A percentile compares a stretch with the other conserved stretches of the same genome.
These are phyloP conservation scores for Scolopax rusticola DNA, from an alignment of 2,797 vertebrate genomes.

Conservation along the genomic window DNA sequence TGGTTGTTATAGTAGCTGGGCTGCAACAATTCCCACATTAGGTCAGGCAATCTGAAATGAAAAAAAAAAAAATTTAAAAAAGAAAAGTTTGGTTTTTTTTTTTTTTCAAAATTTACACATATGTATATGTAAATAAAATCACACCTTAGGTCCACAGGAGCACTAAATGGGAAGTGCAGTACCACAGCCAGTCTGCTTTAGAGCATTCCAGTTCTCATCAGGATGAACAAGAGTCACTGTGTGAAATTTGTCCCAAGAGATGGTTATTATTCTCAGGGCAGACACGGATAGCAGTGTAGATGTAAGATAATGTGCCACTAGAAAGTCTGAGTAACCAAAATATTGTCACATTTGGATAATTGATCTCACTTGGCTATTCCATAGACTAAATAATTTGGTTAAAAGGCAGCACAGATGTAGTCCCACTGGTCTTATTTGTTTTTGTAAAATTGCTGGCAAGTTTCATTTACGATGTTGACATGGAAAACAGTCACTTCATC, in stretches of 20 bases:
- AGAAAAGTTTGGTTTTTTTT: background rate
- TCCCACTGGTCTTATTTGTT: constrained; percentile 39
- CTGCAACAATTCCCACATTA: background rate
- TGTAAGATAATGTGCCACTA: background rate
- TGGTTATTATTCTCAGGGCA: background rate
- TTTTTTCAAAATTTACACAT: background rate
- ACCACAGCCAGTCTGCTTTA: background rate
- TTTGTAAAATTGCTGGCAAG: constrained; percentile 51
- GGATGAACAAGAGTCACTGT: background rate
- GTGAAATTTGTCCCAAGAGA: background rate
- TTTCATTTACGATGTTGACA: constrained; percentile 52
- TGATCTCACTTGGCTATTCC: constrained; percentile 33
- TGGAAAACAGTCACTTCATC: constrained; percentile 57
- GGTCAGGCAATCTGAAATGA: background rate
- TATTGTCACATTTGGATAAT: constrained; percentile 15
- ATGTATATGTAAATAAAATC: background rate
- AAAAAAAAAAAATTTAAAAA: background rate
- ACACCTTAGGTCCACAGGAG: background rate
- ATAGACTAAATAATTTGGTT: constrained; percentile 62
- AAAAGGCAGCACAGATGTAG: constrained; percentile 16
- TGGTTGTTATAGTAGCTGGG: background rate
- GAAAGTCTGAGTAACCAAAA: constrained; percentile 9
- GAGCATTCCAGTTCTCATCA: background rate
- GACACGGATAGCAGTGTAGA: background rate
- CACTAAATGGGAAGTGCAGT: background rate